Conservation (phyloP, 1,140 invertebrate species). For the Caenorhabditis inopinata region DNA sequence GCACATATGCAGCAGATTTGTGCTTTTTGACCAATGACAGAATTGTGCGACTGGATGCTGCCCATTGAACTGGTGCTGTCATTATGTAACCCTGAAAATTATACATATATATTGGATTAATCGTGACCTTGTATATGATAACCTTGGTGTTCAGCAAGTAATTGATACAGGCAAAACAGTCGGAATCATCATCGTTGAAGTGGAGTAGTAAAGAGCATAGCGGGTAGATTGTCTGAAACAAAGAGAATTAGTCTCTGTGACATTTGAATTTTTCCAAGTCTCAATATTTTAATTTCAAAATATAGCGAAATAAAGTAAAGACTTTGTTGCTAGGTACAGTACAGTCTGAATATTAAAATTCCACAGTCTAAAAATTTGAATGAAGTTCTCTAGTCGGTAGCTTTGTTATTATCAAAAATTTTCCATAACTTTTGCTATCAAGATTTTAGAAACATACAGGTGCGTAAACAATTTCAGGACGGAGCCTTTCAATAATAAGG, state of each 20-base stretch:
- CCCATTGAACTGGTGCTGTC: slow-evolving; percentile 42
- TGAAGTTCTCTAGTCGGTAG: too few relatives aligned
- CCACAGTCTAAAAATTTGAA: too few relatives aligned
- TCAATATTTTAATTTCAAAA: neutral
- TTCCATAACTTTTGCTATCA: neutral
- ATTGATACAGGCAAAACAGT: slow-evolving; percentile 56
- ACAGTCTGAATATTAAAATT: too few relatives aligned
- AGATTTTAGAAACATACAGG: slow-evolving; percentile 54
- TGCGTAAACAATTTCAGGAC: slow-evolving; percentile 63
- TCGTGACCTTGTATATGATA: neutral
- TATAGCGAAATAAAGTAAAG: too few relatives aligned
- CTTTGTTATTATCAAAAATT: neutral
- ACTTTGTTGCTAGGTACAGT: too few relatives aligned
- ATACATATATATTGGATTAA: slow-evolving; percentile 54
- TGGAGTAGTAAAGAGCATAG: slow-evolving; percentile 62
- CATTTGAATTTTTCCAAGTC: too few relatives aligned
- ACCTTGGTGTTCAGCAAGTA: slow-evolving; percentile 40
- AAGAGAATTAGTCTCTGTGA: neutral
- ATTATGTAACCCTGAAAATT: slow-evolving; percentile 42
- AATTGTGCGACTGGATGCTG: slow-evolving; percentile 39
- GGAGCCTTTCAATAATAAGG: slow-evolving; percentile 60
- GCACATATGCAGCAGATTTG: slow-evolving; percentile 51
- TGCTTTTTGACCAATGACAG: slow-evolving; percentile 45
- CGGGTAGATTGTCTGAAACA: slow-evolving; percentile 64
- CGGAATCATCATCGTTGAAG: slow-evolving; percentile 60